Evolutionary conservation across 2,113 vertebrate species (phyloP).

Genomic region (Pterophyllum scalare): DNA sequence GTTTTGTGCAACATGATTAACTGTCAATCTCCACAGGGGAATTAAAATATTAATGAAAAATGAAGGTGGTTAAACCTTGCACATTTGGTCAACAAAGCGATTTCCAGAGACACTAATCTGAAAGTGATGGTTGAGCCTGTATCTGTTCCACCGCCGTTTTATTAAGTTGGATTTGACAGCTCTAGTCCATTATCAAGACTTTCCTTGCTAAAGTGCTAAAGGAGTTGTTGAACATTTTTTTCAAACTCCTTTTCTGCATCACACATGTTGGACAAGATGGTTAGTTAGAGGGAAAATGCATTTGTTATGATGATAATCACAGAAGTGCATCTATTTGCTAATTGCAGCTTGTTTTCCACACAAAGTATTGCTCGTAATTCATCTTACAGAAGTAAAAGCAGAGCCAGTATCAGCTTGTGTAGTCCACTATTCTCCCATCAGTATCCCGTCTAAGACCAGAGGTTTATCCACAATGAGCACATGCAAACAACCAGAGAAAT

Average conservation of each 20-base stretch:
- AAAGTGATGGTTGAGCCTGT: not conserved
- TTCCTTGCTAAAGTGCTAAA: not conserved
- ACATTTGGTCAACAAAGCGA: rapidly evolving
- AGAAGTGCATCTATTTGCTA: not conserved
- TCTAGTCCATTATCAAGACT: not conserved
- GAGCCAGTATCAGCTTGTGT: not conserved
- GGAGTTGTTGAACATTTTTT: no score
- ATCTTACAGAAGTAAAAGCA: not conserved
- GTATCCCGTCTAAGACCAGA: not conserved
- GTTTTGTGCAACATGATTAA: no score
- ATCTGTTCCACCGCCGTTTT: not conserved
- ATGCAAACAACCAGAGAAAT: not conserved
- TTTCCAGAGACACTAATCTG: not conserved
- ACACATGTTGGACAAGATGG: not conserved
- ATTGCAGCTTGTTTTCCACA: not conserved
- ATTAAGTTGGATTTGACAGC: not conserved
- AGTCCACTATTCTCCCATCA: not conserved
- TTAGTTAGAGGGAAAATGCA: not conserved
- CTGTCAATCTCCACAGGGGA: no score
- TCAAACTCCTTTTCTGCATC: not conserved
- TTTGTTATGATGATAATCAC: not conserved
- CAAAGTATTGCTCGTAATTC: not conserved
- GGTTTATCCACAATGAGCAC: not conserved
- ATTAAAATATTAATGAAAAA: no score
- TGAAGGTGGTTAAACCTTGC: not conserved